Percentiles rank a stretch among this genome's conserved stretches.
phyloP scores from a whole-genome alignment of 2,113 vertebrate species.

The Progne subis region DNA sequence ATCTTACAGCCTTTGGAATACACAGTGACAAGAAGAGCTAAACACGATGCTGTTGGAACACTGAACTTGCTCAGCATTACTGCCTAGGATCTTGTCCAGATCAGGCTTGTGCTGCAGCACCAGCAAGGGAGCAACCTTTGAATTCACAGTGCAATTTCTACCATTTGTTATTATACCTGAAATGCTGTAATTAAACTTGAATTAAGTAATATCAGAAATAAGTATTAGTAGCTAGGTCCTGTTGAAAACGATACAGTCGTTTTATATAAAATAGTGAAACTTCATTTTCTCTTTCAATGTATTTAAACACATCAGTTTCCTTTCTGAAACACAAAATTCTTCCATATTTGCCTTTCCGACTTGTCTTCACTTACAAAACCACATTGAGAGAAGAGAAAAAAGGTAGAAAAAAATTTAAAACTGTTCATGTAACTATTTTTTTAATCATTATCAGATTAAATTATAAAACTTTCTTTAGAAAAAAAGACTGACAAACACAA shows the following conservation, averaged over 20 bases:
- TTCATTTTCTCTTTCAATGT: neutral
- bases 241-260: neutral
- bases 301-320: neutral
- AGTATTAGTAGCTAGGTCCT: neutral
- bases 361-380: neutral
- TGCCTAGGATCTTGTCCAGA: neutral
- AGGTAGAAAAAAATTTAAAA: neutral
- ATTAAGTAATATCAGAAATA: neutral
- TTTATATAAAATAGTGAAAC: neutral
- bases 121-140: neutral
- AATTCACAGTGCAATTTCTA: neutral
- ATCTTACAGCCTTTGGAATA: neutral
- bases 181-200: neutral
- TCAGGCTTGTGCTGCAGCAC: neutral
- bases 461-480: neutral
- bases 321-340: neutral
- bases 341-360: neutral
- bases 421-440: neutral
- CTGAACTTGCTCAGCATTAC: neutral
- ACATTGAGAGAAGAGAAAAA: neutral
- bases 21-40: neutral
- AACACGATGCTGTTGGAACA: rapidly evolving
- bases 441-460: neutral
- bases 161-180: neutral
- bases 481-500: neutral